phyloP scores from a whole-genome alignment of 2,888 invertebrate species.

The Lochmaea capreae region DNA sequence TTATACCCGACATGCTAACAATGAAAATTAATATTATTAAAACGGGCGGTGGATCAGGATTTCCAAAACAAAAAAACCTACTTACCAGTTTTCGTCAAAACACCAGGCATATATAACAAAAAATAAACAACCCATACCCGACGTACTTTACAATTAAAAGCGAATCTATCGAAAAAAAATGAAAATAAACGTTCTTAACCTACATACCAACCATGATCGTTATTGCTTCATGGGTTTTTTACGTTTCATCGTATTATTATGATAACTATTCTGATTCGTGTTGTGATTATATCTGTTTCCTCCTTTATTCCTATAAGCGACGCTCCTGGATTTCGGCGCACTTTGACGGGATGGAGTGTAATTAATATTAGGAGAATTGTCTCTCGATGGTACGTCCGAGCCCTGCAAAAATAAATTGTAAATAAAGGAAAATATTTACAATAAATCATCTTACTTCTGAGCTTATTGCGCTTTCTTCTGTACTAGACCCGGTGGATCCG shows the following conservation, averaged over 20 bases:
- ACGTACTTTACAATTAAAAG: conserved; percentile 13
- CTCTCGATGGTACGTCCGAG: conserved; percentile 62
- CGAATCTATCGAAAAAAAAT: conserved; percentile 30
- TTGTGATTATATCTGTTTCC: conserved; percentile 45
- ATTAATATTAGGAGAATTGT: conserved; percentile 62
- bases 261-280: conserved; percentile 46
- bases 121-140: neutral
- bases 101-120: conserved; percentile 37
- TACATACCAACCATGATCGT: conserved; percentile 33
- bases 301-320: conserved; percentile 42
- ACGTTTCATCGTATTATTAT: conserved; percentile 50
- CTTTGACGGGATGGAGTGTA: conserved; percentile 51
- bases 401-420: conserved; percentile 51
- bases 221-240: conserved; percentile 56
- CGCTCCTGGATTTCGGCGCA: conserved; percentile 38
- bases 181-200: conserved; percentile 20
- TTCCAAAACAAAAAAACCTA: neutral
- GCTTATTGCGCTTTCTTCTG: conserved; percentile 62
- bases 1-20: conserved; percentile 27
- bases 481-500: conserved; percentile 62
- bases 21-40: neutral
- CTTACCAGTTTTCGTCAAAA: conserved; percentile 27
- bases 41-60: neutral
- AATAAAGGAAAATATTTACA: neutral
- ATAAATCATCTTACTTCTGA: conserved; percentile 58